These are phyloP conservation scores for Digitonthophagus gazella DNA, from an alignment of 2,888 invertebrate species.

Conservation along the genomic window DNA sequence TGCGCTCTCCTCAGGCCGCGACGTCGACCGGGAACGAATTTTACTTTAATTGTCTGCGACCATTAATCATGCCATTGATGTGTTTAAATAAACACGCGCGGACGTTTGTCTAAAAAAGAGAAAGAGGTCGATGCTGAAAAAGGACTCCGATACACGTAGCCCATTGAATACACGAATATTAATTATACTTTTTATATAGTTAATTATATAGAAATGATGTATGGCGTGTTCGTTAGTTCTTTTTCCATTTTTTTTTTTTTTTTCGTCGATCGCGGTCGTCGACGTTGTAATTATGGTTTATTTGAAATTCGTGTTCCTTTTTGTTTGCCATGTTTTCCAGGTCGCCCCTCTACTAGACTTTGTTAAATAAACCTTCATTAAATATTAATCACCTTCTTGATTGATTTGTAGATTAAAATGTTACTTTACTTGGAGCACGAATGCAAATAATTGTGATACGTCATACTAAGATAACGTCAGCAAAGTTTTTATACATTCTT, in stretches of 20 bases:
- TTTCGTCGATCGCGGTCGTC: not conserved
- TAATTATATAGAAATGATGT: slow-evolving; percentile 39
- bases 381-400: slow-evolving; percentile 13
- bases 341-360: not conserved
- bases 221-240: slow-evolving; percentile 30
- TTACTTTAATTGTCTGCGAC: slow-evolving; percentile 38
- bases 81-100: slow-evolving; percentile 38
- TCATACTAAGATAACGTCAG: not conserved
- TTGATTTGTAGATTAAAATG: not conserved
- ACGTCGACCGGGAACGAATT: slow-evolving; percentile 30
- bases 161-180: slow-evolving; percentile 32
- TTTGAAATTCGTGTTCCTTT: slow-evolving; percentile 18
- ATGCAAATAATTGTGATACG: not conserved
- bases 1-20: slow-evolving; percentile 26
- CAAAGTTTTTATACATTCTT: not conserved
- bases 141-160: slow-evolving; percentile 20
- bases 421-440: not conserved
- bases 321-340: slow-evolving; percentile 2
- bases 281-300: slow-evolving; percentile 14
- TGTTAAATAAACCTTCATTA: not conserved
- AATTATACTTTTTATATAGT: slow-evolving; percentile 40
- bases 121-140: slow-evolving; percentile 23
- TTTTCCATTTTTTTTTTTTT: slow-evolving; percentile 17
- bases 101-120: slow-evolving; percentile 8
- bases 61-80: slow-evolving; percentile 41